Evolutionary conservation across 1,140 invertebrate species (phyloP), one percentile per base, ranked within the genome.

Genomic region (Formica exsecta): DNA sequence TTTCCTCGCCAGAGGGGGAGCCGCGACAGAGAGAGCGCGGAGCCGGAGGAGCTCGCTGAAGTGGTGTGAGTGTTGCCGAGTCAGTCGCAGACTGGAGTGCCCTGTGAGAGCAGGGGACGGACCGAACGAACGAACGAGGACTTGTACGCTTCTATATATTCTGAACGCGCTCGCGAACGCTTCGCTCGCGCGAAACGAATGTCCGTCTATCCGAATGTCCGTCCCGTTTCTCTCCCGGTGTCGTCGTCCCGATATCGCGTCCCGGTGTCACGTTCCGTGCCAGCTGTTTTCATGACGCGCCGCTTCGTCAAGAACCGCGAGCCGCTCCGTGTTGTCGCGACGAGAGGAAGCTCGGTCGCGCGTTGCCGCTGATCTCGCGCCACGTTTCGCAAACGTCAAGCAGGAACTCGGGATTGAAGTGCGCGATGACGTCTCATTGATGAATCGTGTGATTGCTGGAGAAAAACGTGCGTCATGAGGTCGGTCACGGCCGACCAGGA

Each of bases 31-130:
- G 85, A 86, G 48, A 51, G 48, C 16, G 89, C 79, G 91, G 92
- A 92, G 92, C 48, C 54, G 89, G 93, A 73, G 68, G 92, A 92
- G 93, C 89, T 88, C 90, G 92, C 86, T 95, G 93, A 94, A 93
- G 94, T 94, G 93, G 94, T 95, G 94, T 95, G 94, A 94, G 95
- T 95, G 93, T 88, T 93, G 80, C 90, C 91, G 92, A 94, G 94
- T 95, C 95, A 95, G 94, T 95, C 94, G 94, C 94, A 93, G 94
- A 94, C 94, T 95, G 95, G 94, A 95, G 95, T 93, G 94, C 94
- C 94, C 94, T 94, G 94, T 93, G 94, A 91, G 92, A 94, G 93
- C 95, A 95, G 94, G 95, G 94, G 94, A 94, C 94, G 93, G 94
- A 95, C 90, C 90, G 92, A 90, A 90, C 88, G 89, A 92, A 91